Base-by-base conservation (phyloP, 1,140 invertebrate genomes). In the Drosophila erecta region DNA sequence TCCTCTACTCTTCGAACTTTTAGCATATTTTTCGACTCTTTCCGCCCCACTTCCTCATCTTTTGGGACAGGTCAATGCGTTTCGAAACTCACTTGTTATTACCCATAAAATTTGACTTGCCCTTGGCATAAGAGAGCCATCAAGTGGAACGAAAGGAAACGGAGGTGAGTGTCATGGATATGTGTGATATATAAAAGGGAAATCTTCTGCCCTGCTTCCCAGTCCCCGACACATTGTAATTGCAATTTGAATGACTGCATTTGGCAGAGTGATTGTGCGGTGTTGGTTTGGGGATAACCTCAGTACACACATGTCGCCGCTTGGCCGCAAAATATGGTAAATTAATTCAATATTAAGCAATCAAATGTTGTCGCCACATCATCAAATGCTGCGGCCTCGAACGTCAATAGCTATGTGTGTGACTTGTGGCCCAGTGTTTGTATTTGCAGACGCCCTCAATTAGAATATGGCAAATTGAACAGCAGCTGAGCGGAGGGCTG, bases 321-420 rank as follows among this genome's bases (percentile, higher is more conserved):
- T n/a, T 30, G 60, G 54, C 80, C 81, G 50, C 83, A 86, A 83
- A 72, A 58, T 86, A 76, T 87, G 81, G 69, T 87, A 83, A 87
- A 87, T 89, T 87, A 87, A 87, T 87, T 87, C 79, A 83, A 83
- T 87, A 87, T 87, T 87, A 79, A 72, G 83, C 84, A 87, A 79
- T 87, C 83, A 87, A 87, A 89, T 87, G 87, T 83, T 86, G 83
- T 86, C 75, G 58, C 83, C 79, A 89, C 83, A 87, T 83, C 75
- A 87, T 83, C 83, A 83, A 87, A 74, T 76, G 67, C 81, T 80
- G 83, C 55, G 83, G 74, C 79, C 41, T 64, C 44, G 55, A 69
- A 78, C 49, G 74, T 75, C 76, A 79, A 75, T 75, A 76, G 53
- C 27, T n/a, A 30, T 50, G 38, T 30, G 51, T 65, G 14, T 74